Percentiles rank a stretch among this genome's conserved stretches.
phyloP scores from a whole-genome alignment of 92 coral and sea anemone genomes.

The Porites divaricata region DNA sequence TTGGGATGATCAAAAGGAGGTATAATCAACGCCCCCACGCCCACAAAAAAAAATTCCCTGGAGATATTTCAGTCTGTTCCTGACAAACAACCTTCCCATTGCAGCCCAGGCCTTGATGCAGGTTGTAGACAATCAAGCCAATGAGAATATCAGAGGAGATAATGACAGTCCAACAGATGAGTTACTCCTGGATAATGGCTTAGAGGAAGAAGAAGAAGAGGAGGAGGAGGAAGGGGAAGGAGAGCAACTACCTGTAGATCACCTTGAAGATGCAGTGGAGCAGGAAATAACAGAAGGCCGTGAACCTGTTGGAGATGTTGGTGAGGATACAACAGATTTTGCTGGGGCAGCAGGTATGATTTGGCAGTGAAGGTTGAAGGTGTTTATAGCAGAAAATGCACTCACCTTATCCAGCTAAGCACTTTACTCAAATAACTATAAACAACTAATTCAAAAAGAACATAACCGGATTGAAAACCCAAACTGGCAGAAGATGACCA shows the following conservation, averaged over 20 bases:
- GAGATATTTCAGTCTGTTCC: neutral
- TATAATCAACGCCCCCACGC: no score
- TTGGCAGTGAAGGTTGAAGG: no score
- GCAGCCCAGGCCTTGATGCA: constrained; percentile 33
- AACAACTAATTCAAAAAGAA: no score
- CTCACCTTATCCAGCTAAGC: no score
- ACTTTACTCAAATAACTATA: no score
- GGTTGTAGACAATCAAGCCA: constrained; percentile 7
- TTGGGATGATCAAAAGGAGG: no score
- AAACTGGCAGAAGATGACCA: no score
- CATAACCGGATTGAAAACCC: no score
- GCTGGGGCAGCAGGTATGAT: constrained; percentile 11
- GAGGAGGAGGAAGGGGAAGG: neutral
- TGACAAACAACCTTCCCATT: neutral
- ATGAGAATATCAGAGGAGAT: neutral
- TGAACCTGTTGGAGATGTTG: constrained; percentile 6
- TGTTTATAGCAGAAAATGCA: no score
- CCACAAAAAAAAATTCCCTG: no score
- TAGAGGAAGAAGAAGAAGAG: constrained; percentile 30
- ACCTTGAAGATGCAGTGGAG: neutral
- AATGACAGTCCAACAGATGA: constrained; percentile 1
- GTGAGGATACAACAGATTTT: constrained; percentile 2
- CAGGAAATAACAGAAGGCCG: constrained; percentile 11
- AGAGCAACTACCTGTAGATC: no score
- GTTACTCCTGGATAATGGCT: constrained; percentile 7